phyloP scores from a whole-genome alignment of 2,113 vertebrate species.

The Percopsis transmontana region DNA sequence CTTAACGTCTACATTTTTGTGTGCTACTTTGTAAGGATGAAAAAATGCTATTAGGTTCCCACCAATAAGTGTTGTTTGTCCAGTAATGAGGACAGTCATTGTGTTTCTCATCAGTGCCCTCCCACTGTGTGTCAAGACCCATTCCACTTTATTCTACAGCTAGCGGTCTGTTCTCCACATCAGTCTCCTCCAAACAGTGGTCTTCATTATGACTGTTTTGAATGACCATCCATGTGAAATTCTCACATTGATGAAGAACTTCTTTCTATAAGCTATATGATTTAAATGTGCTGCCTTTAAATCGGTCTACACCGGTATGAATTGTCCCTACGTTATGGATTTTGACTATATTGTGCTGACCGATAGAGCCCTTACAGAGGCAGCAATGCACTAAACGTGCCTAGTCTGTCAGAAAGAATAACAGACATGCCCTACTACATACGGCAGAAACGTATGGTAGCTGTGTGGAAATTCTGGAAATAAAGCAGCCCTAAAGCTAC shows the following conservation, averaged over 20 bases:
- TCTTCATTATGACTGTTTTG: conserved; percentile 43
- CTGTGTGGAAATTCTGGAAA: too few relatives aligned
- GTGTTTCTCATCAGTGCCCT: conserved; percentile 39
- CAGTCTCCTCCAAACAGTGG: conserved; percentile 39
- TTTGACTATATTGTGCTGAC: too few relatives aligned
- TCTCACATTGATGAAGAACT: conserved; percentile 28
- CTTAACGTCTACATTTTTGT: not conserved
- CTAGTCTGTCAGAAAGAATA: too few relatives aligned
- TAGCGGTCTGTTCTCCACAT: conserved; percentile 29
- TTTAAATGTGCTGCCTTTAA: conserved; percentile 8
- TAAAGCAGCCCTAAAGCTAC: too few relatives aligned
- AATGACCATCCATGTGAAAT: conserved; percentile 35
- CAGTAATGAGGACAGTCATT: conserved; percentile 43
- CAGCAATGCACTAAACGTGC: too few relatives aligned
- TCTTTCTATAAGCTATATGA: conserved; percentile 8
- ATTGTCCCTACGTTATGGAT: too few relatives aligned
- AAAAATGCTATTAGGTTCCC: conserved; percentile 16
- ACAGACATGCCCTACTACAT: too few relatives aligned
- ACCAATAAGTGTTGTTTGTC: conserved; percentile 18
- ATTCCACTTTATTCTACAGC: conserved; percentile 22
- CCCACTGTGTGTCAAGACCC: conserved; percentile 28
- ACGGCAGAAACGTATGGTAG: too few relatives aligned
- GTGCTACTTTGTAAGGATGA: conserved; percentile 17
- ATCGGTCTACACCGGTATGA: too few relatives aligned
- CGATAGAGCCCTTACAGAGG: too few relatives aligned